Percentiles rank a stretch among this genome's conserved stretches.
These are phyloP conservation scores for Tethya wilhelma DNA, from an alignment of 37 sponge, comb jelly and placozoan species.

Conservation along the genomic window DNA sequence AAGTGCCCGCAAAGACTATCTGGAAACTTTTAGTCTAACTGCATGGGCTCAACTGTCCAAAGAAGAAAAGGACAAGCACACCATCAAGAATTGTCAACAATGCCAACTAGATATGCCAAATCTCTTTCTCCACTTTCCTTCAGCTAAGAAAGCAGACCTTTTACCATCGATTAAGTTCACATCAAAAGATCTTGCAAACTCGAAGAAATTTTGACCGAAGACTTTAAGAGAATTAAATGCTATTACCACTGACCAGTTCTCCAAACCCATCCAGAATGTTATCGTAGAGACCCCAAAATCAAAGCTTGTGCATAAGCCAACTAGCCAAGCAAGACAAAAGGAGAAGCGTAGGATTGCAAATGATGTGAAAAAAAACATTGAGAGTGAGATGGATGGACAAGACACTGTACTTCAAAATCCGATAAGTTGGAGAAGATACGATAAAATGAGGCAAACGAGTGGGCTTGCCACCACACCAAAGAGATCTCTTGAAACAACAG, in stretches of 20 bases:
- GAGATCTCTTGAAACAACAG: too few species aligned
- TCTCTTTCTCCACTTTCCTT: background rate
- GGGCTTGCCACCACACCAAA: conserved; percentile 16
- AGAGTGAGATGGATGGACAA: conserved; percentile 5
- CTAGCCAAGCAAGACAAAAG: background rate
- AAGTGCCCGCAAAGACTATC: background rate
- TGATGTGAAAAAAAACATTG: background rate
- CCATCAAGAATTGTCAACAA: background rate
- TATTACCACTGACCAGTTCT: background rate
- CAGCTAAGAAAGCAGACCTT: background rate
- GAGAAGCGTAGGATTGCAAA: background rate
- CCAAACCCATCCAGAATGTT: conserved; percentile 5
- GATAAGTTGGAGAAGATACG: conserved; percentile 26
- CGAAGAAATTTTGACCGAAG: background rate
- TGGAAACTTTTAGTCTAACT: background rate
- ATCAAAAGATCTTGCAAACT: background rate
- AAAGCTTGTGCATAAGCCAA: background rate
- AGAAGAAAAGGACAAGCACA: background rate
- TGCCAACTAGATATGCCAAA: background rate
- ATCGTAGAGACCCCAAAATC: conserved; percentile 3
- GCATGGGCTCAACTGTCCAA: background rate
- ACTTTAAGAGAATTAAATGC: background rate
- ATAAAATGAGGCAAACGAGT: conserved; percentile 7
- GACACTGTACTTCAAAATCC: conserved; percentile 7
- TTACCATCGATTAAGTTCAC: too few species aligned